Conservation (phyloP, 2,113 vertebrate species). For the Engystomops pustulosus region DNA sequence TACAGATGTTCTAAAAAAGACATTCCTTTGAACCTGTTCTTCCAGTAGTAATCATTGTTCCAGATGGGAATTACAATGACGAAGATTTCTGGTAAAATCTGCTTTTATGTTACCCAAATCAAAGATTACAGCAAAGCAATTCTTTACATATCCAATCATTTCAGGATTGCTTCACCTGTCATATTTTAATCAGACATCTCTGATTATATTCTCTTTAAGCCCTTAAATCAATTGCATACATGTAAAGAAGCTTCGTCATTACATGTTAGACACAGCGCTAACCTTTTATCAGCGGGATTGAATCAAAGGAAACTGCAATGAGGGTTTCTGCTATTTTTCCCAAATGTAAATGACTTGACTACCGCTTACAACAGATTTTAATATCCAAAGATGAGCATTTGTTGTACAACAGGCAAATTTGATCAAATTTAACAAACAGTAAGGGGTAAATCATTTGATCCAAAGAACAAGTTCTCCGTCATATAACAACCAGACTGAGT, state of each 20-base stretch:
- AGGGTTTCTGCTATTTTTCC: conserved; percentile 27
- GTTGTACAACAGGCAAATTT: neutral
- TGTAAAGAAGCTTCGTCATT: conserved; percentile 73
- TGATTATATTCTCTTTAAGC: conserved; percentile 77
- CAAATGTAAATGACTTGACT: neutral
- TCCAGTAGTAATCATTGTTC: conserved; percentile 68
- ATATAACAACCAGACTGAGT: too few species aligned
- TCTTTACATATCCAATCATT: conserved; percentile 86
- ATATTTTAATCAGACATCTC: conserved; percentile 78
- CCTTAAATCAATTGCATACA: conserved; percentile 82
- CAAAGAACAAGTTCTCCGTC: neutral
- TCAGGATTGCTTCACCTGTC: conserved; percentile 90
- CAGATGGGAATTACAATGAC: conserved; percentile 77
- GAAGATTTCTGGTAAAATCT: conserved; percentile 85
- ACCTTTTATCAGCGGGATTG: conserved; percentile 78
- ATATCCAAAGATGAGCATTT: conserved; percentile 11
- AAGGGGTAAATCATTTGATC: neutral
- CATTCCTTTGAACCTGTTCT: conserved; percentile 69
- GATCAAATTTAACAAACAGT: neutral
- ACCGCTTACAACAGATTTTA: conserved; percentile 4
- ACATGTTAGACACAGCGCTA: conserved; percentile 81
- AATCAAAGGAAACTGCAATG: conserved; percentile 67
- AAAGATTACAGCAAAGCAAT: conserved; percentile 74
- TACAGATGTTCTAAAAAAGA: conserved; percentile 69
- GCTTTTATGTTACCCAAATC: conserved; percentile 85